These are phyloP conservation scores for Astatoreochromis straeleni DNA, from an alignment of 2,113 vertebrate species.

Conservation along the genomic window DNA sequence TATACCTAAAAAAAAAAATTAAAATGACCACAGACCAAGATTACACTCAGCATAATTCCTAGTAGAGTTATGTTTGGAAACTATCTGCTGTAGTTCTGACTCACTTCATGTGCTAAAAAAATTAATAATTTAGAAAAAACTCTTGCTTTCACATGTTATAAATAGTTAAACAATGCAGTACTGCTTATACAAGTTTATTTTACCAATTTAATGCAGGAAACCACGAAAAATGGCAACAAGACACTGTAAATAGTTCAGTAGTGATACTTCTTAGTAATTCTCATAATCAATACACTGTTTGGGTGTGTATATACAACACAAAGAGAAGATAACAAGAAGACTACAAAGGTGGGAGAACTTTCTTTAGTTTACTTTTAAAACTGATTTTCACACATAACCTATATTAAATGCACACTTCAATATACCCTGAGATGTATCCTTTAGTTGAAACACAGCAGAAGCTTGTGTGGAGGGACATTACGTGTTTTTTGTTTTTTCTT, in stretches of 20 bases:
- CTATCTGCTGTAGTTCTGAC: background rate
- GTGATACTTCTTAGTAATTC: background rate
- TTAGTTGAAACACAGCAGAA: background rate
- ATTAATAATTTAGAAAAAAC: background rate
- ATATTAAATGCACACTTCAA: background rate
- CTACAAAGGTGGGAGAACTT: background rate
- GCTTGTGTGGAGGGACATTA: background rate
- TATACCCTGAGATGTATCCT: background rate
- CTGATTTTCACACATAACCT: background rate
- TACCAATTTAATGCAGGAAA: background rate
- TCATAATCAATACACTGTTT: background rate
- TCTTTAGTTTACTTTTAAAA: background rate
- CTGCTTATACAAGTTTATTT: background rate
- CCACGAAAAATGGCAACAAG: background rate
- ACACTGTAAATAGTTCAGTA: background rate
- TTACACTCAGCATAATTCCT: background rate
- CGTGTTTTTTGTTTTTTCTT: background rate
- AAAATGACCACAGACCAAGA: background rate
- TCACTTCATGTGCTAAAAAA: background rate
- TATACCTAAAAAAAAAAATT: background rate
- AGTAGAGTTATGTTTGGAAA: background rate
- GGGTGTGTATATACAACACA: background rate
- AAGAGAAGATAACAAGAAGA: background rate
- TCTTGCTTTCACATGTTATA: background rate
- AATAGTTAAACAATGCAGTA: background rate